Evolutionary conservation across 2,113 vertebrate genomes (phyloP), one percentile per base, ranked within the genome.

Genomic region (Stercorarius parasiticus): DNA sequence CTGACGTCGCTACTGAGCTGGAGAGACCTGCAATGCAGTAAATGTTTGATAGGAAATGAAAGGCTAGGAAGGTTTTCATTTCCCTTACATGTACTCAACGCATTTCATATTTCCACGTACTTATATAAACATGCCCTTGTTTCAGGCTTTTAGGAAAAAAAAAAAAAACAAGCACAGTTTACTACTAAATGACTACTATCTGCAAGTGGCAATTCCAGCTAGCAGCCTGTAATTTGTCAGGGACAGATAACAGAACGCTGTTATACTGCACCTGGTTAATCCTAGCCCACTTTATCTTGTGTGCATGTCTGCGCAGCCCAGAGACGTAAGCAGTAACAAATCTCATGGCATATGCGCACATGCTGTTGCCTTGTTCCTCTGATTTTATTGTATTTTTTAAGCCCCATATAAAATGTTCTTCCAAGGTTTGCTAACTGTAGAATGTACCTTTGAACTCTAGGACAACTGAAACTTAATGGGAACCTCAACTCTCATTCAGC

Each of bases 161-260:
- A 89, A 36, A 19, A 40, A 12, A 40, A 30, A 11, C 80, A 93
- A 94, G 67, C 56, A 4, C 40, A 53, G 89, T 97, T 97, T 95
- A 93, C 97, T 95, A 73, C 92, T 49, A 93, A 97, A 96, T 83
- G 36, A 71, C 94, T 96, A 59, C 96, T 94, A 77, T 94, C 90
- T 95, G 80, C 82, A 96, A 93, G 78, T 34, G 47, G 93, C 86
- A 93, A 81, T 94, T 97, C 90, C 82, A 91, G 74, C 70, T 55
- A 92, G 88, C 97, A 97, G 93, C 83, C 91, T 96, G 78, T 88
- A 94, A 98, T 98, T 97, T 97, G 91, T 93, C 73, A 25, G 86
- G 36, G 78, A 58, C 55, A 82, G 96, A 95, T 95, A 96, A 90
- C 95, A 94, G 88, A 96, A 94, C 5, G 11, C 80, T 92, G 96